These are phyloP conservation scores for Catotricha subobsoleta DNA, from an alignment of 2,888 invertebrate species.

Conservation along the genomic window DNA sequence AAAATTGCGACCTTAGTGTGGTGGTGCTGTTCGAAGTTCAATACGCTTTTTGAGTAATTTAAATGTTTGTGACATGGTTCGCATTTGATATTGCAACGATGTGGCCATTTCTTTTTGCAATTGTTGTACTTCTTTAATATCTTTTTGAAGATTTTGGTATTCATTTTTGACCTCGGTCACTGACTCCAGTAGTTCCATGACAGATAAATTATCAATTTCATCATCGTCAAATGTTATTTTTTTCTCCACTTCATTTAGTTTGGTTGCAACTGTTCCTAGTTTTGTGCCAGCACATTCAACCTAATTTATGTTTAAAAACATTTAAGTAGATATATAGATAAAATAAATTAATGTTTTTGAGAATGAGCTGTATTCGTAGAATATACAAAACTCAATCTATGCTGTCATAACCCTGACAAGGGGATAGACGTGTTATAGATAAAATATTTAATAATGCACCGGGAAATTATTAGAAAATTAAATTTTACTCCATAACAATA, in stretches of 20 bases:
- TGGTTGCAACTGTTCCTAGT: slow-evolving; percentile 52
- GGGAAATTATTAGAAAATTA: too few species aligned
- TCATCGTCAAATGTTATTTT: slow-evolving; percentile 14
- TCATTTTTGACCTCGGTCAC: slow-evolving; percentile 63
- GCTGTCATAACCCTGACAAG: too few species aligned
- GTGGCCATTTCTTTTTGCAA: slow-evolving; percentile 59
- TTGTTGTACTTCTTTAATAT: slow-evolving; percentile 62
- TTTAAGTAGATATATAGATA: too few species aligned
- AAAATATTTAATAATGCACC: too few species aligned
- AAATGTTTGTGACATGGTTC: slow-evolving; percentile 49
- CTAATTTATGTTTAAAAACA: slow-evolving; percentile 24
- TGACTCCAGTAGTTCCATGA: slow-evolving; percentile 53
- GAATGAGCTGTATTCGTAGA: too few species aligned
- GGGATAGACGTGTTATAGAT: too few species aligned
- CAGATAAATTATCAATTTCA: slow-evolving; percentile 40
- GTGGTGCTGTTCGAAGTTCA: neutral
- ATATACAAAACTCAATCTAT: too few species aligned
- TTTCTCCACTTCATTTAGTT: slow-evolving; percentile 53
- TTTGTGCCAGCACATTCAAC: slow-evolving; percentile 55
- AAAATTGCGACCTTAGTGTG: neutral
- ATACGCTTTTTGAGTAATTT: slow-evolving; percentile 48
- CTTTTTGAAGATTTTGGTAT: slow-evolving; percentile 59
- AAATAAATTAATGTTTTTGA: too few species aligned
- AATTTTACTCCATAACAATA: too few species aligned
- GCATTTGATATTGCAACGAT: slow-evolving; percentile 52